Base-by-base conservation (phyloP, 2,888 invertebrate genomes). In the Andrena camellia region DNA sequence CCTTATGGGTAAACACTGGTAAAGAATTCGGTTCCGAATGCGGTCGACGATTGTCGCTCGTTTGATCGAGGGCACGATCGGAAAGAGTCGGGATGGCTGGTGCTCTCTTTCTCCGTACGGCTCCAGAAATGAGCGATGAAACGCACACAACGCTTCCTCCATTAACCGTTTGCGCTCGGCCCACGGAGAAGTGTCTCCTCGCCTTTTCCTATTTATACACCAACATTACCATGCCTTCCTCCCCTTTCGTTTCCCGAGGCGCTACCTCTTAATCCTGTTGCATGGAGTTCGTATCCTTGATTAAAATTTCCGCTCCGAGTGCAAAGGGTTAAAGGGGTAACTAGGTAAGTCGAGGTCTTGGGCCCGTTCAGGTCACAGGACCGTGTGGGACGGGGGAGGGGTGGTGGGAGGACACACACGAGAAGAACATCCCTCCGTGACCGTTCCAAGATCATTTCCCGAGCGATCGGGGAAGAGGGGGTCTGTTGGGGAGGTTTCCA, bases 41-140 rank as follows among this genome's bases (percentile, higher is more conserved):
- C 70, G 52, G 59, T 67, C 48, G 35, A 13, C 59, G 50, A 35
- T 26, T n/a, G 4, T 67, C 13, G 33, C 57, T 35, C 26, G n/a
- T 57, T 71, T 48, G 77, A 50, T 75, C 80, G 80, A 83, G 72
- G 73, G 78, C 74, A 78, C 60, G 73, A 70, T 52, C 63, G 31
- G 50, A 72, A 48, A 67, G 20, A 69, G 68, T n/a, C 31, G n/a
- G 72, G 62, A 29, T 69, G 64, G 59, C 48, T 29, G 54, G 31
- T 62, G 52, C 48, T 75, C 57, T 63, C 57, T 62, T 64, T 77
- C 70, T 75, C 8, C 71, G 72, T 81, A 83, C 74, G 71, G 82
- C 52, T 50, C 33, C 26, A 42, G 62, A 66, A 66, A 60, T 52
- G 23, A 48, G 59, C 35, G 54, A n/a, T 3, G 13, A 17, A 74